A percentile compares a stretch with the other conserved stretches of the same genome.
Conservation (phyloP, 1,140 invertebrate genomes). For the Cydia amplana region DNA sequence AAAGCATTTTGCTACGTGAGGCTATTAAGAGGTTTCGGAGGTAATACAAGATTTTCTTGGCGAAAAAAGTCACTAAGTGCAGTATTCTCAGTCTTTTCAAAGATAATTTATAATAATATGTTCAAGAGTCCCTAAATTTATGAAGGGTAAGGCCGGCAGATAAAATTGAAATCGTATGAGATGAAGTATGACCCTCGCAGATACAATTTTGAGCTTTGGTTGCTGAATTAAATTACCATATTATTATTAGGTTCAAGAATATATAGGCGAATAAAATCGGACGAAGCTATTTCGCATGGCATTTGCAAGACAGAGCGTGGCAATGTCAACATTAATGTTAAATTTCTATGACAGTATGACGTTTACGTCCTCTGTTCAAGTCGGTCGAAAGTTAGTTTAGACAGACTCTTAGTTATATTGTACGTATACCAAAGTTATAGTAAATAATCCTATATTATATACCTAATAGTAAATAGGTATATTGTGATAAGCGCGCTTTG, state of each 20-base stretch:
- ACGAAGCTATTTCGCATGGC: too few species aligned
- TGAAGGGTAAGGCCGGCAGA: constrained; percentile 20
- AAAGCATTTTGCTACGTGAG: constrained; percentile 8
- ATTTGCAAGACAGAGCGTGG: too few species aligned
- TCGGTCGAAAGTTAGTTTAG: too few species aligned
- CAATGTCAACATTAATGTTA: too few species aligned
- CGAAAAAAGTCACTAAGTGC: constrained; percentile 23
- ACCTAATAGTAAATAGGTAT: too few species aligned
- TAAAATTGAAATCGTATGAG: constrained; percentile 27
- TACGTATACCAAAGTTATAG: too few species aligned
- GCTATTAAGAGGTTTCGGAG: constrained; percentile 4
- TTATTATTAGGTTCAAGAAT: background rate
- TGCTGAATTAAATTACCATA: constrained; percentile 26
- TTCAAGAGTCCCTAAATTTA: constrained; percentile 8
- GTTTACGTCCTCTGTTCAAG: too few species aligned
- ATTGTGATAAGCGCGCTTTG: too few species aligned
- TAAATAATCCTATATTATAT: too few species aligned
- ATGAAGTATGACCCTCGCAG: constrained; percentile 26
- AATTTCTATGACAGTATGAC: too few species aligned
- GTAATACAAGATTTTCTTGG: background rate
- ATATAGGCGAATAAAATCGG: background rate
- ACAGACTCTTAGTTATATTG: too few species aligned
- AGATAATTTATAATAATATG: too few species aligned
- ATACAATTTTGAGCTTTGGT: constrained; percentile 21
- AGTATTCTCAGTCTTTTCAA: constrained; percentile 8